These are phyloP conservation scores for Paratrypauchen microcephalus DNA, from an alignment of 2,797 vertebrate species.

Conservation along the genomic window DNA sequence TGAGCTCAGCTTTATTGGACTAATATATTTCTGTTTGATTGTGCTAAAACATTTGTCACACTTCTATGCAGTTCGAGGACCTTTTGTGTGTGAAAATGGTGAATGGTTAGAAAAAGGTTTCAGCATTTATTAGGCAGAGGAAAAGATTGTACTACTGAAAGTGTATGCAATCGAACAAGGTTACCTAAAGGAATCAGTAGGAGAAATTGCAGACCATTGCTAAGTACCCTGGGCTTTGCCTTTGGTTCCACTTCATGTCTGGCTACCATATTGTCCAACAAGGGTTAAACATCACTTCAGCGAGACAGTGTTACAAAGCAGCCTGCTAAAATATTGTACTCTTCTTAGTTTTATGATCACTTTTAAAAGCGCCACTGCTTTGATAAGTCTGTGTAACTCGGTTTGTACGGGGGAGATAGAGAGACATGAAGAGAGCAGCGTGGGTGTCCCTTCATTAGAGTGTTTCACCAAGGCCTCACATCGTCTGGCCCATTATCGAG, in stretches of 20 bases:
- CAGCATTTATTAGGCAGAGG: not conserved
- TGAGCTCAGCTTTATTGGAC: slow-evolving; percentile 31
- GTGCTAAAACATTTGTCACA: slow-evolving; percentile 5
- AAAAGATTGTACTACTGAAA: not conserved
- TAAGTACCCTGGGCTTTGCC: not conserved
- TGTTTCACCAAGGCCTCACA: slow-evolving; percentile 61
- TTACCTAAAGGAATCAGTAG: not conserved
- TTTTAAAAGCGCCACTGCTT: slow-evolving; percentile 34
- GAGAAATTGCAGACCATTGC: not conserved
- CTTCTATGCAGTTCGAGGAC: not conserved
- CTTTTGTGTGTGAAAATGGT: not conserved
- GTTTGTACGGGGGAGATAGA: slow-evolving; percentile 23
- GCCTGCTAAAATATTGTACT: not conserved
- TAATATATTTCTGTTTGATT: slow-evolving; percentile 15
- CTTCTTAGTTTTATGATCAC: slow-evolving; percentile 22
- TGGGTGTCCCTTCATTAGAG: slow-evolving; percentile 76
- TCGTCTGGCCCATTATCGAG: slow-evolving; percentile 73
- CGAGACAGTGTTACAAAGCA: slow-evolving; percentile 1
- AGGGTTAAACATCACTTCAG: not conserved
- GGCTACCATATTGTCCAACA: not conserved
- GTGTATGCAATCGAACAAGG: not conserved
- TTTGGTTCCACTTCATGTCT: not conserved
- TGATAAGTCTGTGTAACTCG: slow-evolving; percentile 36
- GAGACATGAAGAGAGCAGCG: slow-evolving; percentile 53
- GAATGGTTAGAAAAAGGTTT: not conserved